Percentiles rank a stretch among this genome's conserved stretches.
phyloP scores from a whole-genome alignment of 2,888 invertebrate species.

The Bhutanitis thaidina region DNA sequence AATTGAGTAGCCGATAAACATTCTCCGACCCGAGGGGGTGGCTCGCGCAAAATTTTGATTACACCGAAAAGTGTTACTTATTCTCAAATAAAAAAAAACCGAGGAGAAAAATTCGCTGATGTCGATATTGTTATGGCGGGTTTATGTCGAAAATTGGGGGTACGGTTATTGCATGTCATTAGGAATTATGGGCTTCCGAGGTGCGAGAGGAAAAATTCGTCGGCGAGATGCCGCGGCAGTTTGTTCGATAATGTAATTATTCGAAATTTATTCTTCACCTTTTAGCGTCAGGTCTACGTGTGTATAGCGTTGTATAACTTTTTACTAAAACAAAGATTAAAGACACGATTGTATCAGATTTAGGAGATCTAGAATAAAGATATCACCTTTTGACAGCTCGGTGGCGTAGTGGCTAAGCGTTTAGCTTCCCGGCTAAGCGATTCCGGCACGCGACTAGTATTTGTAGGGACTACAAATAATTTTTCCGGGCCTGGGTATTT shows the following conservation, averaged over 20 bases:
- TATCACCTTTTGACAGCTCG: too few species aligned
- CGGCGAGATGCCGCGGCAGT: conserved; percentile 51
- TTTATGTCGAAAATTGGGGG: conserved; percentile 79
- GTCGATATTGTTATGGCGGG: conserved; percentile 80
- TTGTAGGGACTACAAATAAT: too few species aligned
- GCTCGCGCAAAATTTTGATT: conserved; percentile 70
- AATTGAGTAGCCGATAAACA: conserved; percentile 78
- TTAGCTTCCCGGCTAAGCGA: too few species aligned
- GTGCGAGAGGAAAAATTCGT: conserved; percentile 63
- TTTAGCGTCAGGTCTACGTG: conserved; percentile 39
- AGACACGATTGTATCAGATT: too few species aligned
- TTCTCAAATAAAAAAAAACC: conserved; percentile 70
- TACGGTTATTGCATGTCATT: conserved; percentile 80
- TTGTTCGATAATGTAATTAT: conserved; percentile 77
- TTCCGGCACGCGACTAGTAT: too few species aligned
- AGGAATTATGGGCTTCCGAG: conserved; percentile 78
- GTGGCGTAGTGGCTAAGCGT: too few species aligned
- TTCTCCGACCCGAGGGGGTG: conserved; percentile 37
- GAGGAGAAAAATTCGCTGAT: conserved; percentile 68
- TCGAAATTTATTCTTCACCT: conserved; percentile 70
- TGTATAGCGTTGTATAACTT: neutral
- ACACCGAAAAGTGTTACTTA: conserved; percentile 76
- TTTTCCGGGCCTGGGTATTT: too few species aligned
- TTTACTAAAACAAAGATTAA: too few species aligned
- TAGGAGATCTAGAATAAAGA: too few species aligned